These are phyloP conservation scores for Scolopax rusticola DNA, from an alignment of 2,797 vertebrate genomes.

Conservation along the genomic window DNA sequence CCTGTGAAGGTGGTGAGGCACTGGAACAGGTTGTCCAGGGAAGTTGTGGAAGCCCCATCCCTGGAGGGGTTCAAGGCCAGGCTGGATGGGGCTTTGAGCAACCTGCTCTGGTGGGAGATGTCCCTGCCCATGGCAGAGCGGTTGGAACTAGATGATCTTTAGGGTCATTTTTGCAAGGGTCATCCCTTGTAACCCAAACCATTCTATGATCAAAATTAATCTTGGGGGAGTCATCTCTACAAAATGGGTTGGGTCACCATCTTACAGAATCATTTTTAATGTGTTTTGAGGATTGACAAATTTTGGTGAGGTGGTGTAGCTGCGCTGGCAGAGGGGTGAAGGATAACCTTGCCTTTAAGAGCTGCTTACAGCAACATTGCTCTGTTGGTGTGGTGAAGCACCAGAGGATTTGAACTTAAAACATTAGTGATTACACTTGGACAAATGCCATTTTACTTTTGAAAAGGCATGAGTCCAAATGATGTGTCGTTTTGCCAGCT, in stretches of 20 bases:
- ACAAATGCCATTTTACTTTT: background rate
- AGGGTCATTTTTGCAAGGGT: too few species aligned
- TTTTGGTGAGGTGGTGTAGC: background rate
- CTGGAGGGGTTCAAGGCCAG: too few species aligned
- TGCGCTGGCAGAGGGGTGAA: background rate
- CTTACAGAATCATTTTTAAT: background rate
- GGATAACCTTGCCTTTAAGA: background rate
- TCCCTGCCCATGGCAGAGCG: too few species aligned
- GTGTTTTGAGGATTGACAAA: background rate
- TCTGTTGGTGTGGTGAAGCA: background rate
- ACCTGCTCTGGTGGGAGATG: too few species aligned
- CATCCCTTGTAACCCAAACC: too few species aligned
- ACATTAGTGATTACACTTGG: background rate
- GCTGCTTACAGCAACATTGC: background rate
- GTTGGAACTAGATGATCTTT: too few species aligned
- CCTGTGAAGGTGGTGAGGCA: too few species aligned
- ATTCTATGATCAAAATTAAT: too few species aligned
- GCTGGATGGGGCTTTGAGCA: too few species aligned
- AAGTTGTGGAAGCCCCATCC: too few species aligned
- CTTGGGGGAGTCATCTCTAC: background rate
- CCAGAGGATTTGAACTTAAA: background rate
- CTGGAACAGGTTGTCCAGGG: too few species aligned
- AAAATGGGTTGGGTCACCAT: rapidly evolving
- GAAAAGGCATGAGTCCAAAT: background rate
- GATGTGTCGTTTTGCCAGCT: background rate